Conservation (phyloP, 2,797 vertebrate species). For the Sebastes paucispinis region DNA sequence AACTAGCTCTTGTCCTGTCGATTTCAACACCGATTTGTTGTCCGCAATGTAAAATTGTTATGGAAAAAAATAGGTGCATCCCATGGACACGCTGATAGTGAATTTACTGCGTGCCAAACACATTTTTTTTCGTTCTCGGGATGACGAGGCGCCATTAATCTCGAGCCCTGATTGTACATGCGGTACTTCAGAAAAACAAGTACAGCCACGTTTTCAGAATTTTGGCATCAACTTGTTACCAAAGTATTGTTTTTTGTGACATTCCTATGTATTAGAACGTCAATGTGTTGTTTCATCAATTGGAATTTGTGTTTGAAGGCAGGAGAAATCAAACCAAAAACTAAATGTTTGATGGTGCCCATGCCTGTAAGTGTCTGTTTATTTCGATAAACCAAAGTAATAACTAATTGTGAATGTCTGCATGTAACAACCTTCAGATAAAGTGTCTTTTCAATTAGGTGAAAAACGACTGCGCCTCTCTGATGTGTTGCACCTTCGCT, state of each 20-base stretch:
- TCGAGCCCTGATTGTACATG: too few relatives aligned
- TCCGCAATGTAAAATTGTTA: rapidly evolving
- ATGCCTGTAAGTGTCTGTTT: background rate
- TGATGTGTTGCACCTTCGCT: background rate
- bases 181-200: too few relatives aligned
- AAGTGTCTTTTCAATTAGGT: constrained; percentile 12
- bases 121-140: too few relatives aligned
- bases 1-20: too few relatives aligned
- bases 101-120: too few relatives aligned
- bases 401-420: background rate
- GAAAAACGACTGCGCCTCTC: background rate
- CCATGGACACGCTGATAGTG: too few relatives aligned
- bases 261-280: background rate
- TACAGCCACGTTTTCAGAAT: too few relatives aligned
- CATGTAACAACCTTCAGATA: background rate
- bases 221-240: too few relatives aligned
- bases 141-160: too few relatives aligned
- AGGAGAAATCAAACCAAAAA: background rate
- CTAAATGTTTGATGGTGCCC: background rate
- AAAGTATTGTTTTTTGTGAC: too few relatives aligned
- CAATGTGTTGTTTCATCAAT: background rate
- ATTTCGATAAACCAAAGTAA: background rate
- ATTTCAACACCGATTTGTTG: too few relatives aligned
- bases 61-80: too few relatives aligned
- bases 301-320: background rate